Evolutionary conservation across 2,113 vertebrate species (phyloP).

Genomic region (Lepisosteus osseus): DNA sequence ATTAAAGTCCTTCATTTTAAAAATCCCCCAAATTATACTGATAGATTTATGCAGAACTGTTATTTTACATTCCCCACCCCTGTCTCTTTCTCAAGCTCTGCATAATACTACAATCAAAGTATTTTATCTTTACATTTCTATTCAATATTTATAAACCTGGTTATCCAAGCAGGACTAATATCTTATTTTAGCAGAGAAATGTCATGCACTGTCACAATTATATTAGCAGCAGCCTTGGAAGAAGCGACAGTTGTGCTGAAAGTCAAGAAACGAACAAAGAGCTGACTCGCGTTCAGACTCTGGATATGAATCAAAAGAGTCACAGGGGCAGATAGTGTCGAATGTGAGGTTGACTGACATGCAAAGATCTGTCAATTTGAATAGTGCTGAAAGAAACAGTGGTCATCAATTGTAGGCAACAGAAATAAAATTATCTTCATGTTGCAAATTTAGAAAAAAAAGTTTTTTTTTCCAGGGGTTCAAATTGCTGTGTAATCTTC

Average conservation of each 20-base stretch:
- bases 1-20: not conserved
- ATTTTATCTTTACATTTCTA: slow-evolving; percentile 57
- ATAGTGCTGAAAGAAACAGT: slow-evolving; percentile 23
- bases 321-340: slow-evolving; percentile 34
- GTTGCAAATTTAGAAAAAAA: slow-evolving; percentile 26
- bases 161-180: slow-evolving; percentile 46
- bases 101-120: slow-evolving; percentile 26
- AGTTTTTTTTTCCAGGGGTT: slow-evolving; percentile 19
- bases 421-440: slow-evolving; percentile 38
- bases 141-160: slow-evolving; percentile 60
- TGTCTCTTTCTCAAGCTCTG: slow-evolving; percentile 16
- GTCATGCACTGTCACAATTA: slow-evolving; percentile 50
- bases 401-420: slow-evolving; percentile 37
- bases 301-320: slow-evolving; percentile 11
- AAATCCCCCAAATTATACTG: not conserved
- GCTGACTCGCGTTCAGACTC: not conserved
- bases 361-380: slow-evolving; percentile 9
- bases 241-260: slow-evolving; percentile 22
- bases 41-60: not conserved
- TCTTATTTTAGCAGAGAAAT: slow-evolving; percentile 47
- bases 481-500: slow-evolving; percentile 47
- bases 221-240: slow-evolving; percentile 46
- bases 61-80: not conserved
- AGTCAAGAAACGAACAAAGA: not conserved
- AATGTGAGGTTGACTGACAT: slow-evolving; percentile 26